Base-by-base conservation (phyloP, 2,888 invertebrate species). In the Lasioglossum malachurum region DNA sequence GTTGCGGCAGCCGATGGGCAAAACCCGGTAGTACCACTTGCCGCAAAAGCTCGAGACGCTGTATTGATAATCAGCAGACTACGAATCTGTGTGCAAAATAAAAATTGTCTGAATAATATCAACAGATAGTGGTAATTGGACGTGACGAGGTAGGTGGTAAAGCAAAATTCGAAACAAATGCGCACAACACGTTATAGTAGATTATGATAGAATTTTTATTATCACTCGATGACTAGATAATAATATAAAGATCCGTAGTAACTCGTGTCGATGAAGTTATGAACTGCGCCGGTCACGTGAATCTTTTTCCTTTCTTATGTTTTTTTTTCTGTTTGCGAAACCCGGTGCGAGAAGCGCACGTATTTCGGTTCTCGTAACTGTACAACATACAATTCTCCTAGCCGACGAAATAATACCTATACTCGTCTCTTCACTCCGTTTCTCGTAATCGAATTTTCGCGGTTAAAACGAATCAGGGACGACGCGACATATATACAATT, bases 221-320 rank as follows among this genome's bases (percentile, higher is more conserved):
- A 95, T 95, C 95, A 94, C 94, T 94, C 92, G 93, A 94, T 95
- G 95, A 95, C 95, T 95, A 95, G 95, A 95, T 94, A 94, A 94
- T 95, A 95, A 94, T 95, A 95, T 94, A 94, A 94, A 95, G 95
- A 94, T 95, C 88, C 94, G 93, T 94, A 94, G 93, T 94, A 94
- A 94, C 93, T 94, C 92, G 92, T 94, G 92, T 87, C 83, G 84
- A 86, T 90, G 91, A 91, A 89, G 82, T 84, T 89, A 89, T 79
- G 86, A 90, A 88, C 80, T 88, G 88, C 88, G 89, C 83, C 82
- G 87, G 82, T 89, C 80, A 83, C 83, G 88, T 86, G 89, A 87
- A 90, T 83, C 87, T 83, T 83, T 87, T 71, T 71, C 44, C 72
- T 75, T 74, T 82, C 41, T 78, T 46, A 38, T 16, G 38, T 44